Evolutionary conservation across 2,797 vertebrate genomes (phyloP), one percentile per base, ranked within the genome.

Genomic region (Myioborus melanocephalus): DNA sequence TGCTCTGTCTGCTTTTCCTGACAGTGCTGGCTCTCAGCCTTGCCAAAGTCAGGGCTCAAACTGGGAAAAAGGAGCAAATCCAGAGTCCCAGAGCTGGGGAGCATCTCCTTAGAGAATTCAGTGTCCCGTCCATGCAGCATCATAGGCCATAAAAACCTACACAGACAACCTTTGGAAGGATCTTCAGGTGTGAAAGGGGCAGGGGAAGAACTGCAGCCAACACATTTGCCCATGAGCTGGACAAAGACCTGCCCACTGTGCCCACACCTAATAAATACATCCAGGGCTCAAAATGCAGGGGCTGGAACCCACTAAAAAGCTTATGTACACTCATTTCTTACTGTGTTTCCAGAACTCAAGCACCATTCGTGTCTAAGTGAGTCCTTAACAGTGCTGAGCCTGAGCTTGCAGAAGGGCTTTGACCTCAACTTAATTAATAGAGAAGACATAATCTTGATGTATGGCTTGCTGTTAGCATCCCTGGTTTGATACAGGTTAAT

Each of bases 361-460:
- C 1, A 8, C 27, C 35, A 30, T 18, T 14, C 3, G 1, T 69
- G n/a, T 26, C 68, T 57, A 24, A 84, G 24, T 24, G 70, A 66
- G 21, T 47, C 65, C 41, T 7, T 61, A 77, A 12, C 12, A 26
- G 6, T 7, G 22, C 43, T 47, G 72, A 50, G 60, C 44, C 64
- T 18, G 21, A 80, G 60, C n/a, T 70, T 34, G 27, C 24, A 86
- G 34, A 85, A 73, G 26, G 46, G 47, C 28, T 59, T 70, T 87
- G 61, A 82, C 44, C 49, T 80, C 46, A 6, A 16, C 21, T 50
- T 77, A 61, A 37, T 84, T 44, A 34, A 63, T 23, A 44, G 27
- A 84, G 37, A 65, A 83, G 32, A n/a, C 24, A 49, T 64, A 75
- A 61, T 60, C 59, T 59, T 94, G 49, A 83, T 72, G 27, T 55